phyloP scores from a whole-genome alignment of 35 echinoderm and acorn worm species.

The Ptychodera flava region DNA sequence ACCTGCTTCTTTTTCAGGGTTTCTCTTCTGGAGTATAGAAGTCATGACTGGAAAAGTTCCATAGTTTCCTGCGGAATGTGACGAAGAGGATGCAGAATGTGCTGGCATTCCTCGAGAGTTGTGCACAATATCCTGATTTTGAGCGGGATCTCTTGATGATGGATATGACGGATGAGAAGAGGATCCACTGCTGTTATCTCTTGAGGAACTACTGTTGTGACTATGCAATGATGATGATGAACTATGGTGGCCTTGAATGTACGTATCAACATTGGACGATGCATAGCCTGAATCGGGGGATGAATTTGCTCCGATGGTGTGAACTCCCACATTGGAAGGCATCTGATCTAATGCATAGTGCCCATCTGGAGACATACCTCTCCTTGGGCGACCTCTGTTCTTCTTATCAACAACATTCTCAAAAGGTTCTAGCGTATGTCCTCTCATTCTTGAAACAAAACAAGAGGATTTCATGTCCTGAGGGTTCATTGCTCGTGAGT shows the following conservation, averaged over 20 bases:
- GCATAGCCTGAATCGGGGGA: not conserved
- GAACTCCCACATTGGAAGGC: not conserved
- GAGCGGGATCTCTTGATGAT: not conserved
- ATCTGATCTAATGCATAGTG: not conserved
- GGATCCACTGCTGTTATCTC: not conserved
- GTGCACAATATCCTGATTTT: not conserved
- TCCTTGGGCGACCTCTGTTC: not conserved
- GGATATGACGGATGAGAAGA: not conserved
- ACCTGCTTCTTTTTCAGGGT: not conserved
- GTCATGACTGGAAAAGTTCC: not conserved
- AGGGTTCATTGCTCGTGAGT: not conserved
- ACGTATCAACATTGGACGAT: not conserved
- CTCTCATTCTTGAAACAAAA: not conserved
- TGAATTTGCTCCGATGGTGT: not conserved
- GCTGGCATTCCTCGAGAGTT: not conserved
- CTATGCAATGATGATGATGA: not conserved
- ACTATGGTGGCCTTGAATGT: not conserved
- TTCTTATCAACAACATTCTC: not conserved
- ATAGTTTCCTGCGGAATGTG: not conserved
- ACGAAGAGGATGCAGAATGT: not conserved
- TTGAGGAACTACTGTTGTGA: not conserved
- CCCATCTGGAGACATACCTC: not conserved
- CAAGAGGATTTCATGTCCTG: not conserved
- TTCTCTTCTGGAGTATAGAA: not conserved
- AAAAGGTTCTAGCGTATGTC: not conserved